phyloP scores from a whole-genome alignment of 2,888 invertebrate genomes.

The Harmothoe impar region DNA sequence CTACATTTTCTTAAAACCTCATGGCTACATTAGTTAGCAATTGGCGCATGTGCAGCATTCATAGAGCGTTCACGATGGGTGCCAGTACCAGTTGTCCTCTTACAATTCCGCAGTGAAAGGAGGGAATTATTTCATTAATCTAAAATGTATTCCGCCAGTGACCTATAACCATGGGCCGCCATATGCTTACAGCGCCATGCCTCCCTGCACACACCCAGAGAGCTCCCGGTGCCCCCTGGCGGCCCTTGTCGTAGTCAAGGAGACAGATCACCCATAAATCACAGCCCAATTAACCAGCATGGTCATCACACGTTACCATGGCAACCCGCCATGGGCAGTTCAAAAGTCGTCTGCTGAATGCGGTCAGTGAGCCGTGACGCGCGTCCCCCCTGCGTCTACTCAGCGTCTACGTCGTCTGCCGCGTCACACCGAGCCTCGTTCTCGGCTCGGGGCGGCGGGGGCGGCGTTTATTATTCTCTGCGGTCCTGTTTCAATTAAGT shows the following conservation, averaged over 20 bases:
- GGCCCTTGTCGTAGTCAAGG: constrained; percentile 28
- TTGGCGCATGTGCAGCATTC: too few relatives aligned
- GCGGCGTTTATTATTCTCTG: constrained; percentile 19
- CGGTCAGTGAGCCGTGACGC: background rate
- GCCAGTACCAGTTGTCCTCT: too few relatives aligned
- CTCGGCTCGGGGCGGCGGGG: background rate
- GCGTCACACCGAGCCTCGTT: constrained; percentile 2
- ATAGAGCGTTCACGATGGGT: too few relatives aligned
- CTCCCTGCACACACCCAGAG: background rate
- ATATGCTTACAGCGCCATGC: background rate
- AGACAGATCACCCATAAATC: constrained; percentile 50
- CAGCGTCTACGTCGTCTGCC: background rate
- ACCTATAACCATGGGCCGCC: too few relatives aligned
- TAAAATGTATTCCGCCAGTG: too few relatives aligned
- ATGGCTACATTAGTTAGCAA: too few relatives aligned
- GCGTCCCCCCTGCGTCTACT: background rate
- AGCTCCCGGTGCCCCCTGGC: background rate
- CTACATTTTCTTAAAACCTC: too few relatives aligned
- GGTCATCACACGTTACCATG: constrained; percentile 43
- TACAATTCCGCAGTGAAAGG: too few relatives aligned
- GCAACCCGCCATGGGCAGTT: background rate
- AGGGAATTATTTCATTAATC: too few relatives aligned
- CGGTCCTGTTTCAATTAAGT: constrained; percentile 50
- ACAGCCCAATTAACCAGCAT: constrained; percentile 56
- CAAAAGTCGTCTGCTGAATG: background rate